Evolutionary conservation across 2,888 invertebrate species (phyloP).

Genomic region (Eledone cirrhosa): DNA sequence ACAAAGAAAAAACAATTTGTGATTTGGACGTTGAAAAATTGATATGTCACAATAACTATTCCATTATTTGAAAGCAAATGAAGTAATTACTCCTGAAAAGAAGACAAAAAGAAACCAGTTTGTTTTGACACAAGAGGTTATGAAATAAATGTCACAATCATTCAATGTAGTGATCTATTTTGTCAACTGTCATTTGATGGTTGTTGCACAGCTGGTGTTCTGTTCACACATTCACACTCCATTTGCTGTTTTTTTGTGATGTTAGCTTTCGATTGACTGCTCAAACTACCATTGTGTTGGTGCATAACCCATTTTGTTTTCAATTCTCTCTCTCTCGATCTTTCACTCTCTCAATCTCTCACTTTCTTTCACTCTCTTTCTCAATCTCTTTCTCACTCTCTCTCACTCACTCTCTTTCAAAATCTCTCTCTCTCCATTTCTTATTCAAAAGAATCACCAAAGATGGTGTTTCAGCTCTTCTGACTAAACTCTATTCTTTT

Average conservation of each 20-base stretch:
- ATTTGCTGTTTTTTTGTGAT: constrained; percentile 21
- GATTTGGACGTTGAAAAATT: no score
- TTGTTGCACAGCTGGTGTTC: constrained; percentile 20
- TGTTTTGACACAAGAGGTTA: no score
- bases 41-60: no score
- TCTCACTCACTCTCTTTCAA: background rate
- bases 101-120: no score
- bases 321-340: background rate
- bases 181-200: constrained; percentile 23
- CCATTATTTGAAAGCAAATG: no score
- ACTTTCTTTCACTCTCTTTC: background rate
- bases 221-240: constrained; percentile 9
- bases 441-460: background rate
- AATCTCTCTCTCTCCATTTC: background rate
- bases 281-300: constrained; percentile 5
- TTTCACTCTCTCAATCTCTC: background rate
- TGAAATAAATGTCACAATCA: no score
- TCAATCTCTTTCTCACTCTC: background rate
- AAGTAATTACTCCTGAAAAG: no score
- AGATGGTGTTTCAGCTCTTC: constrained; percentile 3
- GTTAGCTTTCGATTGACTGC: constrained; percentile 21
- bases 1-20: no score
- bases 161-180: background rate
- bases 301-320: constrained; percentile 10
- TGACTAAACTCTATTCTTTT: background rate